A percentile compares a stretch with the other conserved stretches of the same genome.
These are phyloP conservation scores for Neoitamus cyanurus DNA, from an alignment of 2,888 invertebrate species.

Conservation along the genomic window DNA sequence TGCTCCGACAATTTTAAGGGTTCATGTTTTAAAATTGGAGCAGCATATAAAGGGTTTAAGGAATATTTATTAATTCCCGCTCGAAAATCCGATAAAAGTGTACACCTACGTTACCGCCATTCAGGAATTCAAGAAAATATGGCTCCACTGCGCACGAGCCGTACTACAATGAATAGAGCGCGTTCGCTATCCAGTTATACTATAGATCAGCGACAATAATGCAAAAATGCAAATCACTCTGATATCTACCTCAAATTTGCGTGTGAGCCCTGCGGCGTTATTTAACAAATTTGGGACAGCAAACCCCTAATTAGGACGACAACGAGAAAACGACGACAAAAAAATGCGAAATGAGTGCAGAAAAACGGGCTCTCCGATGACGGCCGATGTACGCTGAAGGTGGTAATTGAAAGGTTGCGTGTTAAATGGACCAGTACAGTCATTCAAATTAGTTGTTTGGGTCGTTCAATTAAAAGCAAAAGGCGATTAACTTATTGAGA, in stretches of 20 bases:
- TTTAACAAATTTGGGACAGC: not conserved
- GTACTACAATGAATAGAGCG: too few species aligned
- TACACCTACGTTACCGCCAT: too few species aligned
- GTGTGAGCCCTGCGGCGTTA: not conserved
- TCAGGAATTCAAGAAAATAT: too few species aligned
- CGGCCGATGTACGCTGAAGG: constrained; percentile 4
- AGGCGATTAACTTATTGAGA: not conserved
- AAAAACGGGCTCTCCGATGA: not conserved
- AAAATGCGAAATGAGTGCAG: not conserved
- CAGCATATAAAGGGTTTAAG: too few species aligned
- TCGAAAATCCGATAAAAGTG: too few species aligned
- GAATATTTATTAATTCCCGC: too few species aligned
- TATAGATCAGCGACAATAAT: too few species aligned
- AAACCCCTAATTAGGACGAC: not conserved
- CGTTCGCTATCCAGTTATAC: too few species aligned
- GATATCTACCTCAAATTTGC: not conserved
- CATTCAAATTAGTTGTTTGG: constrained; percentile 17
- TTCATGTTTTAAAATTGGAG: too few species aligned
- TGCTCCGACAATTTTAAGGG: too few species aligned
- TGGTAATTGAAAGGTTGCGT: constrained; percentile 27
- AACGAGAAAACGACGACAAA: not conserved
- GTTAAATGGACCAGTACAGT: constrained; percentile 9
- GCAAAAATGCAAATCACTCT: not conserved
- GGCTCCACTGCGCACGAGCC: too few species aligned
- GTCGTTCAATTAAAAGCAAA: constrained; percentile 23